phyloP scores from a whole-genome alignment of 2,797 vertebrate species.

The Halcyon leucocephala region DNA sequence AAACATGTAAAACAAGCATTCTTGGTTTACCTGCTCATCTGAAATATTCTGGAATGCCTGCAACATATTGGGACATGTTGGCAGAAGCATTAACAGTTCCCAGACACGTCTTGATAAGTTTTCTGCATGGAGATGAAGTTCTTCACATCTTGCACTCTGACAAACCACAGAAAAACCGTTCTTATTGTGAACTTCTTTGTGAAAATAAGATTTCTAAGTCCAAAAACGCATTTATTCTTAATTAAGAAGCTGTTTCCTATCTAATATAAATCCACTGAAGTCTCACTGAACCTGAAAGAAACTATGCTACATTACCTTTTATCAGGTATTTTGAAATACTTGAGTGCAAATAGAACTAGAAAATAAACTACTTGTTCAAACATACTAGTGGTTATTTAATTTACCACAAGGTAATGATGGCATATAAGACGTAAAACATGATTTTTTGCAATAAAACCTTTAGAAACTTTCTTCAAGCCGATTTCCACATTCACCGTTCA shows the following conservation, averaged over 20 bases:
- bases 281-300: neutral
- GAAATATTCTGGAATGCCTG: conserved; percentile 98
- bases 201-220: neutral
- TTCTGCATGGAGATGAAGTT: conserved; percentile 97
- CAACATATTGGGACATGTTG: conserved; percentile 98
- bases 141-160: conserved; percentile 92
- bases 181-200: neutral
- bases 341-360: neutral
- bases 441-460: neutral
- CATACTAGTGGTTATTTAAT: neutral
- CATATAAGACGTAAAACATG: neutral
- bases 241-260: neutral
- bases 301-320: neutral
- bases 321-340: neutral
- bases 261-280: neutral
- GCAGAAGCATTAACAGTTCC: conserved; percentile 97
- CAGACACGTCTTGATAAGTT: conserved; percentile 96
- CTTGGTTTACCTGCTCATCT: conserved; percentile 88
- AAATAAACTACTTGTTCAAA: neutral
- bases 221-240: neutral
- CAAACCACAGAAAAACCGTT: conserved; percentile 14
- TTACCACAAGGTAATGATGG: neutral
- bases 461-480: neutral
- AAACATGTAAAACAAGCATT: neutral
- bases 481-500: neutral